phyloP scores from a whole-genome alignment of 2,113 vertebrate genomes.

The Spheniscus mendiculus region DNA sequence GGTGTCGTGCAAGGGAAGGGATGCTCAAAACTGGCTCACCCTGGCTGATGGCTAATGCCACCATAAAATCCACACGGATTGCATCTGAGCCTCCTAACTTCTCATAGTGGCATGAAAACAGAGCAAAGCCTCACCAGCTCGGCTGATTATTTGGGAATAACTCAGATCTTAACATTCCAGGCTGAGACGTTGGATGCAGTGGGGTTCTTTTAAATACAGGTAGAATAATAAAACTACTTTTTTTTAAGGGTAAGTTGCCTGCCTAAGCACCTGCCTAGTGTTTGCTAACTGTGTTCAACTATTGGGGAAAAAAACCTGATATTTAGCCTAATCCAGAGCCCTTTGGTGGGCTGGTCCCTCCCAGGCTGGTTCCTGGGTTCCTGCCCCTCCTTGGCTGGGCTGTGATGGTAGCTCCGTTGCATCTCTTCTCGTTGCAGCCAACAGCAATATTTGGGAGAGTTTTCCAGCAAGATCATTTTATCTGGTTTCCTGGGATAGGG shows the following conservation, averaged over 20 bases:
- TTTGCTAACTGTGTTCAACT: not conserved
- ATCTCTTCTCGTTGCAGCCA: rapidly evolving
- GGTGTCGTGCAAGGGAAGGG: rapidly evolving
- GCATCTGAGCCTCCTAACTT: not conserved
- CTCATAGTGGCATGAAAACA: not conserved
- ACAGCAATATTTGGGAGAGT: not conserved
- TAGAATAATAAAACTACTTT: not conserved
- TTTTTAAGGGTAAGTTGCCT: not conserved
- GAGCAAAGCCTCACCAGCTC: not conserved
- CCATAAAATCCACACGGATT: rapidly evolving
- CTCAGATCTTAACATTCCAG: not conserved
- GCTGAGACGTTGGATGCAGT: rapidly evolving
- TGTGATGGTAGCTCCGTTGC: rapidly evolving
- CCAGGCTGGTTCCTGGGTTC: not conserved
- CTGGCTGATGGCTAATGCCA: rapidly evolving
- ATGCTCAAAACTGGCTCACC: not conserved
- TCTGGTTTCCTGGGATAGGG: not conserved
- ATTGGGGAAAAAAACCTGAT: rapidly evolving
- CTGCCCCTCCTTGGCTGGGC: not conserved
- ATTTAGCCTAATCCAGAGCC: not conserved
- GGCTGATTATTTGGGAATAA: not conserved
- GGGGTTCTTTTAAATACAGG: not conserved
- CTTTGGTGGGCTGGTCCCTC: not conserved
- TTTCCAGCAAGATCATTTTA: not conserved
- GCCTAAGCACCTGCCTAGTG: not conserved